Evolutionary conservation across 2,888 invertebrate genomes (phyloP).

Genomic region (Troides oblongomaculatus): DNA sequence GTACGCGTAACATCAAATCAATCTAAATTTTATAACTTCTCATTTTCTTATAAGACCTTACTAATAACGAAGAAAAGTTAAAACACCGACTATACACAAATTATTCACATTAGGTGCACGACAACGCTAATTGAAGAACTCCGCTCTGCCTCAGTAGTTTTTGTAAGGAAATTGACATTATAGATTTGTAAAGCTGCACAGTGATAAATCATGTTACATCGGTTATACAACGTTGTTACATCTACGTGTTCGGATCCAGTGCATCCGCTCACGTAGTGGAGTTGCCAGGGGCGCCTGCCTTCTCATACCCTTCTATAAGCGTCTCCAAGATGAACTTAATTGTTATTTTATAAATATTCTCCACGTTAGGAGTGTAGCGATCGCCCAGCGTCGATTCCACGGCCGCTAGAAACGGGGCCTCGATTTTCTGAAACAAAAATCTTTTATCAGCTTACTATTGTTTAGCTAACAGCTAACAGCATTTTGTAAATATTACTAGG

Average conservation of each 20-base stretch:
- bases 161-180: conserved; percentile 28
- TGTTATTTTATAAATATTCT: conserved; percentile 93
- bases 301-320: conserved; percentile 88
- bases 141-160: conserved; percentile 1
- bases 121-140: conserved; percentile 18
- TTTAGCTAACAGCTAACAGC: too few species aligned
- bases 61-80: conserved; percentile 17
- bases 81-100: conserved; percentile 30
- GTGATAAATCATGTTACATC: not conserved
- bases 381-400: conserved; percentile 92
- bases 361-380: conserved; percentile 93
- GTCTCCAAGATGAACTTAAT: conserved; percentile 95
- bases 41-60: not conserved
- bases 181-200: conserved; percentile 2
- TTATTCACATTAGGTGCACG: conserved; percentile 35
- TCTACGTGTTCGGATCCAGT: not conserved
- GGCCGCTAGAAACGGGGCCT: conserved; percentile 92
- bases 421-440: conserved; percentile 86
- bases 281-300: conserved; percentile 47
- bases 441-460: not conserved
- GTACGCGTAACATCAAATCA: conserved; percentile 12
- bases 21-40: conserved; percentile 9
- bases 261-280: conserved; percentile 27
- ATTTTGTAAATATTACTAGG: too few species aligned
- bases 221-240: too few species aligned